Base-by-base conservation (phyloP, 2,888 invertebrate species). In the Drosophila robusta region DNA sequence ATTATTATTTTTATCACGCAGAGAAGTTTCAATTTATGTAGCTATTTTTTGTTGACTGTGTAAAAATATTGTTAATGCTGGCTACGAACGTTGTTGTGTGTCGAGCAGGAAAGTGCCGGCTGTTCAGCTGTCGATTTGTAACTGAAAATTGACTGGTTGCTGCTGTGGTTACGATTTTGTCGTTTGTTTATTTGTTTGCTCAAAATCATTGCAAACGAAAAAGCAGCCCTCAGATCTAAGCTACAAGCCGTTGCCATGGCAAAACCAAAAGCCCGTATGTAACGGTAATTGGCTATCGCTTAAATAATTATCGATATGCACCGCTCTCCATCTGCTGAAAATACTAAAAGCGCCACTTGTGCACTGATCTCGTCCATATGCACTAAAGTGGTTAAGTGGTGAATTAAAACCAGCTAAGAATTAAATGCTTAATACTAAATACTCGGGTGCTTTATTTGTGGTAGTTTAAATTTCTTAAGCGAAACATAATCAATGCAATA, bases 121-220 rank as follows among this genome's bases (percentile, higher is more conserved):
- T 26, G 46, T 61, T 52, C 45, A 70, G 57, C 65, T 81, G 50
- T 72, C 49, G 51, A 67, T 65, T 68, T 79, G 36, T 55, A 78
- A 88, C 73, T 72, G 84, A 79, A 87, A 86, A 86, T 39, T 77
- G 44, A 54, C 42, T 51, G 74, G 51, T 60, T 83, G 85, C 85
- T 86, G 64, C 85, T 86, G 75, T 88, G 85, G 85, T 88, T 78
- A 86, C 85, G 72, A 58, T 49, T 64, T 70, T 29, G 12, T 67
- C 12, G 70, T 67, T 81, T 87, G 80, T 88, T 86, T 87, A 75
- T 83, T 75, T 74, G 66, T 57, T 71, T 67, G 68, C 64, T 44
- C 44, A 62, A 62, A 62, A 12, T 54, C 38, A 55, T 62, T 42
- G 38, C 32, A 51, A 42, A 34, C 26, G 11, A 32, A 32, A 32